phyloP scores from a whole-genome alignment of 2,113 vertebrate species.

The Xyrauchen texanus region DNA sequence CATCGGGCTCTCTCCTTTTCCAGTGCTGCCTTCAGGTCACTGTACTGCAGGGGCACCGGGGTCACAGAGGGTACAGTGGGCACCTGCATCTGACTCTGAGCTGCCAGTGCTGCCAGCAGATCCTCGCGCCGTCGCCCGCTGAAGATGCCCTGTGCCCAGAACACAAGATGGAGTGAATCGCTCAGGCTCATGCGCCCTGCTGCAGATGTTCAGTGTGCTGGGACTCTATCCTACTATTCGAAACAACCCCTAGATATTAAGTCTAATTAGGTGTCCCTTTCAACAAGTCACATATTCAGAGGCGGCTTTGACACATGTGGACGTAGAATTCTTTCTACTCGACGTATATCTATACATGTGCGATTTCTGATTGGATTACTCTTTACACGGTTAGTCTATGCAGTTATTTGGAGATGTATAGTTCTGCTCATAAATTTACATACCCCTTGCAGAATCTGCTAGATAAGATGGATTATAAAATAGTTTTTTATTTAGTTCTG shows the following conservation, averaged over 20 bases:
- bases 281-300: slow-evolving; percentile 6
- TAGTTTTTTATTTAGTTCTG: too few relatives aligned
- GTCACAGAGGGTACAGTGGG: slow-evolving; percentile 68
- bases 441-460: too few relatives aligned
- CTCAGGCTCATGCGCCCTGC: slow-evolving; percentile 21
- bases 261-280: slow-evolving; percentile 3
- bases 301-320: background rate
- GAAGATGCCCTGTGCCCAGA: slow-evolving; percentile 89
- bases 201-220: background rate
- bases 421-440: too few relatives aligned
- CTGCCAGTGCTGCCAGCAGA: slow-evolving; percentile 83
- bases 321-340: background rate
- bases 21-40: slow-evolving; percentile 93
- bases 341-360: background rate
- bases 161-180: slow-evolving; percentile 48
- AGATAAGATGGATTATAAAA: too few relatives aligned
- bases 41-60: slow-evolving; percentile 93
- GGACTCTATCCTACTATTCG: slow-evolving; percentile 17
- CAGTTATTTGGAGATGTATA: slow-evolving; percentile 2
- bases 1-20: slow-evolving; percentile 95
- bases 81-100: slow-evolving; percentile 78
- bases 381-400: slow-evolving; percentile 5
- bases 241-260: background rate
- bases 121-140: slow-evolving; percentile 96
- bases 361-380: background rate